Conservation (phyloP, 1,140 invertebrate genomes). For the Caenorhabditis elegans region WBcel235 BX284603.4:5817501-5818000, state of each 20-base stretch:
- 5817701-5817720: slow-evolving; percentile 55
- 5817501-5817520: too few relatives aligned
- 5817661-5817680: slow-evolving; percentile 50
- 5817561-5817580: too few relatives aligned
- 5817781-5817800: slow-evolving; percentile 95
- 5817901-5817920: too few relatives aligned
- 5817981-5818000: too few relatives aligned
- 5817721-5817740: slow-evolving; percentile 76
- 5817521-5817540: too few relatives aligned
- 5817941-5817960: too few relatives aligned
- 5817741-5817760: slow-evolving; percentile 96
- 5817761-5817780: slow-evolving; percentile 97
- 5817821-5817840: not conserved
- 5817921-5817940: too few relatives aligned
- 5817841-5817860: not conserved
- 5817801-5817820: slow-evolving; percentile 90
- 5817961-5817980: not conserved
- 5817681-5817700: slow-evolving; percentile 52
- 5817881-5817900: too few relatives aligned
- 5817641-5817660: not conserved
- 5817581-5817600: not conserved
- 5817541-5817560: too few relatives aligned
- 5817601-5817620: not conserved
- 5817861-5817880: too few relatives aligned
- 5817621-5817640: not conserved